phyloP scores from a whole-genome alignment of 1,140 invertebrate genomes.

The Drosophila suzukii region DNA sequence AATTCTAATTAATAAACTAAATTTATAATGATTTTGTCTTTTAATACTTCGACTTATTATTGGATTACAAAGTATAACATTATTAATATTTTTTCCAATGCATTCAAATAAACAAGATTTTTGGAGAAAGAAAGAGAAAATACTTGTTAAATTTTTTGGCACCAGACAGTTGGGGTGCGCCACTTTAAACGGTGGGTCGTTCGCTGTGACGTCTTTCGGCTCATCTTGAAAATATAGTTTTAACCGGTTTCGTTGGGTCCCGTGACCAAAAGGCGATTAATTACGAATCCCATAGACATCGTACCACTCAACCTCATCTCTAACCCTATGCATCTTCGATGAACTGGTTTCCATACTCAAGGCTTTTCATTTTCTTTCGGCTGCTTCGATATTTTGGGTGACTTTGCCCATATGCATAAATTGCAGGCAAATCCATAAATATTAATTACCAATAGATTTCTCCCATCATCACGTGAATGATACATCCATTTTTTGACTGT shows the following conservation, averaged over 20 bases:
- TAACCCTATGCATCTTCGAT: slow-evolving; percentile 19
- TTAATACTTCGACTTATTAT: background rate
- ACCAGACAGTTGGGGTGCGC: slow-evolving; percentile 23
- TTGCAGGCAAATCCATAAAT: slow-evolving; percentile 8
- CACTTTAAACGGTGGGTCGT: slow-evolving; percentile 9
- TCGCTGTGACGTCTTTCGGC: slow-evolving; percentile 13
- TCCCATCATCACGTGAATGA: slow-evolving; percentile 1
- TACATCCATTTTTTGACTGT: too few relatives aligned
- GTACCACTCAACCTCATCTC: slow-evolving; percentile 19
- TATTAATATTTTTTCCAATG: background rate
- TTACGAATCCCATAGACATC: slow-evolving; percentile 38
- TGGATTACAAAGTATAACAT: background rate
- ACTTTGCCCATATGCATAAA: slow-evolving; percentile 33
- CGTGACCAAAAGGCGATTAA: slow-evolving; percentile 27
- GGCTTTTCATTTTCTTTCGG: slow-evolving; percentile 17
- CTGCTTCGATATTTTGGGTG: background rate
- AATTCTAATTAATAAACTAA: too few relatives aligned
- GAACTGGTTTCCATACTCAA: slow-evolving; percentile 40
- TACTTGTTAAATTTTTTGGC: slow-evolving; percentile 3
- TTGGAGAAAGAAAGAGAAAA: background rate
- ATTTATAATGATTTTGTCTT: background rate
- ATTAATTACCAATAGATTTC: slow-evolving; percentile 6
- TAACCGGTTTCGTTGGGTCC: slow-evolving; percentile 27
- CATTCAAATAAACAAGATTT: background rate
- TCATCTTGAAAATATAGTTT: slow-evolving; percentile 24